A percentile compares a stretch with the other conserved stretches of the same genome.
Conservation (phyloP, 2,797 vertebrate genomes). For the Adelosebastes latens region DNA sequence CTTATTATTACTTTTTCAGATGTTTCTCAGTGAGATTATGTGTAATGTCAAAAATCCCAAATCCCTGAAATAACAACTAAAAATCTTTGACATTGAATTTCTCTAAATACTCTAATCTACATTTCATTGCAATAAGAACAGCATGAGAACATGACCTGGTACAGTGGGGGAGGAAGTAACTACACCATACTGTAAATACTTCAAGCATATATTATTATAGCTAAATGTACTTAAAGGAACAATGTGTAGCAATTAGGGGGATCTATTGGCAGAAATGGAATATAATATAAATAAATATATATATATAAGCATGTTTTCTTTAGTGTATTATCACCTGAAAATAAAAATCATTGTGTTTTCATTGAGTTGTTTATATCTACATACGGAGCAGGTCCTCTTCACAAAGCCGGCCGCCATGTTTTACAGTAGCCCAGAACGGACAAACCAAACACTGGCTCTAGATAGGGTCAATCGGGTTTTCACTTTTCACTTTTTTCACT, state of each 20-base stretch:
- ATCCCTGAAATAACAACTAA: not conserved
- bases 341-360: too few species aligned
- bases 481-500: too few species aligned
- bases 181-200: not conserved
- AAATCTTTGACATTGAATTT: not conserved
- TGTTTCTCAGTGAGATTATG: not conserved
- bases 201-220: not conserved
- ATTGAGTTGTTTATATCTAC: too few species aligned
- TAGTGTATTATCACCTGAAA: rapidly evolving
- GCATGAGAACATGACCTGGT: not conserved
- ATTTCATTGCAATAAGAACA: not conserved
- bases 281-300: too few species aligned
- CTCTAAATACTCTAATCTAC: not conserved
- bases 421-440: too few species aligned
- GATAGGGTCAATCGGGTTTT: too few species aligned
- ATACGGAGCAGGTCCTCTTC: too few species aligned
- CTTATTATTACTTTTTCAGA: not conserved
- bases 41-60: not conserved
- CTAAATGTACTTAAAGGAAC: too few species aligned
- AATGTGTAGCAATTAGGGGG: too few species aligned
- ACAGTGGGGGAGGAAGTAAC: not conserved
- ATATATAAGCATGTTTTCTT: too few species aligned
- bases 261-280: too few species aligned
- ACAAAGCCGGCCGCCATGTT: rapidly evolving
- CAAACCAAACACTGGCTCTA: too few species aligned